Conservation (phyloP, 2,888 invertebrate species). For the Eledone cirrhosa region DNA sequence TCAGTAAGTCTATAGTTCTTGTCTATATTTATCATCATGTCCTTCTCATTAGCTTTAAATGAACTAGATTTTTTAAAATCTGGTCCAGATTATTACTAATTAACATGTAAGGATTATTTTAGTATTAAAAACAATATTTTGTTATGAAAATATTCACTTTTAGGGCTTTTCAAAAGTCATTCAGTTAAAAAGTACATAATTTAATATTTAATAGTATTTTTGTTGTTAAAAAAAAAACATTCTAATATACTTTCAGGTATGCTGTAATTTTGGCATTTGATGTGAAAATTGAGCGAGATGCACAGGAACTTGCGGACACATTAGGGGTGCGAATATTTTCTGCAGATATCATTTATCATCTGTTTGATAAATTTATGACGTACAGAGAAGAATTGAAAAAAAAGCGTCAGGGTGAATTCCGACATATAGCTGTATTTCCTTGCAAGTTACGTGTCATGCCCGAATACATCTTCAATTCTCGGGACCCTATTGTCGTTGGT, state of each 20-base stretch:
- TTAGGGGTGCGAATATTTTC: slow-evolving; percentile 84
- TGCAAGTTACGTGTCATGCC: slow-evolving; percentile 85
- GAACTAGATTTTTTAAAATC: no score
- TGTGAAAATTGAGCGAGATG: slow-evolving; percentile 97
- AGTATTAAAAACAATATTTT: no score
- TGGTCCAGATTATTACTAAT: no score
- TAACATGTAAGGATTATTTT: no score
- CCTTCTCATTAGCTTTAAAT: background rate
- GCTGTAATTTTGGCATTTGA: slow-evolving; percentile 99
- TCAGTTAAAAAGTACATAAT: no score
- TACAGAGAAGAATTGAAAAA: slow-evolving; percentile 85
- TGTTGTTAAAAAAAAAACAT: no score
- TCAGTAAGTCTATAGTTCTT: slow-evolving; percentile 57
- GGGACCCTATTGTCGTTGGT: slow-evolving; percentile 97
- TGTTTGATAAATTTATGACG: slow-evolving; percentile 93
- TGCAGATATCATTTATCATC: slow-evolving; percentile 99
- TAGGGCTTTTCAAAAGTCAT: no score
- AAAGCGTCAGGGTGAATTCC: slow-evolving; percentile 92
- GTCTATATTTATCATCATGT: background rate
- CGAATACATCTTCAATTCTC: slow-evolving; percentile 95
- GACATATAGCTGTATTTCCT: slow-evolving; percentile 97
- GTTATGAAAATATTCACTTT: no score
- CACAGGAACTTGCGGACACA: slow-evolving; percentile 95
- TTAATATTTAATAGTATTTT: no score
- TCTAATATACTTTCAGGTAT: slow-evolving; percentile 72